Conservation (phyloP, 2,888 invertebrate species). For the Phyto melanocephala region DNA sequence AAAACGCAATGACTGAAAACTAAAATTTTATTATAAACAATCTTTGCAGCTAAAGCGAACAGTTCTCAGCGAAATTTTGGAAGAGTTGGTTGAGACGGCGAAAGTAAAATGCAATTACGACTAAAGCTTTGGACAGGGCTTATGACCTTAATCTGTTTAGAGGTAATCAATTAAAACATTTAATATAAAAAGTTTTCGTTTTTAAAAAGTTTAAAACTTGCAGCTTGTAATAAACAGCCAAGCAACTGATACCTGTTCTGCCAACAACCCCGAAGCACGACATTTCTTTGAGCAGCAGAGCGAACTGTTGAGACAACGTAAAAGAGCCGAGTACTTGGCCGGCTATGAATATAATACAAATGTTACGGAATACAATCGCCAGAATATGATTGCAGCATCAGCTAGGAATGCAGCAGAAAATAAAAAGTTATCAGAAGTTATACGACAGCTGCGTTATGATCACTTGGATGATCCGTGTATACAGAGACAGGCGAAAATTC, state of each 20-base stretch:
- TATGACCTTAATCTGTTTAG: slow-evolving; percentile 7
- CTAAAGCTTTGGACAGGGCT: neutral
- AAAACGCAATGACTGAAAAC: neutral
- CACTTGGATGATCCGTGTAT: slow-evolving; percentile 84
- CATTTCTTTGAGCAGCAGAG: slow-evolving; percentile 83
- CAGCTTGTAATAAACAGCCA: neutral
- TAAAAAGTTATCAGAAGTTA: slow-evolving; percentile 73
- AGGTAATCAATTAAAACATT: slow-evolving; percentile 17
- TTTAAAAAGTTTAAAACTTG: neutral
- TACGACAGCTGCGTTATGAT: slow-evolving; percentile 83
- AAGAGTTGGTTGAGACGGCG: neutral
- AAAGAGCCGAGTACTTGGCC: slow-evolving; percentile 80
- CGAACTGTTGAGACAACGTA: slow-evolving; percentile 81
- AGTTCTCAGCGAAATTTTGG: slow-evolving; percentile 1
- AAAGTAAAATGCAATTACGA: neutral
- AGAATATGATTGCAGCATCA: slow-evolving; percentile 75
- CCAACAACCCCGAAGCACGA: slow-evolving; percentile 78
- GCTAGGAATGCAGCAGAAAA: slow-evolving; percentile 70
- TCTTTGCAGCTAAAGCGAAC: neutral
- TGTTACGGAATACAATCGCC: slow-evolving; percentile 85
- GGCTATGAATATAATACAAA: slow-evolving; percentile 87
- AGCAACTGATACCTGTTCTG: slow-evolving; percentile 53
- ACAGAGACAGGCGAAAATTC: slow-evolving; percentile 86
- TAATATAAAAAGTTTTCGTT: neutral
- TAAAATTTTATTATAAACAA: neutral